These are phyloP conservation scores for Rhagonycha lutea DNA, from an alignment of 2,888 invertebrate genomes.

Conservation along the genomic window DNA sequence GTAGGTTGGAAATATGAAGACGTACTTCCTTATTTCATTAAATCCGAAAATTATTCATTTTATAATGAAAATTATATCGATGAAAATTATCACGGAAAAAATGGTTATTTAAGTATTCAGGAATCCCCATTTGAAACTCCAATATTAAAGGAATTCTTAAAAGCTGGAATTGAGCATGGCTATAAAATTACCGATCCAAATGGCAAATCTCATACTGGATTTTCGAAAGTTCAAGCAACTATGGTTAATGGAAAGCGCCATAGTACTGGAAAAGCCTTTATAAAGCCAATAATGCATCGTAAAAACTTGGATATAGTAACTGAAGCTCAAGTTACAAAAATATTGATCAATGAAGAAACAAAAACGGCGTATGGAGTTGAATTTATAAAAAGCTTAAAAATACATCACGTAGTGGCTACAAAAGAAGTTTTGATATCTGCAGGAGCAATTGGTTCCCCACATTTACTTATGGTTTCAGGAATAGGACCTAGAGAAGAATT, in stretches of 20 bases:
- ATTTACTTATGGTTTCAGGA: conserved; percentile 84
- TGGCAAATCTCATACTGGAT: conserved; percentile 66
- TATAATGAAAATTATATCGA: conserved; percentile 59
- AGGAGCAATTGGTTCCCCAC: conserved; percentile 83
- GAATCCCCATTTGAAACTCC: conserved; percentile 67
- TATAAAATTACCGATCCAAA: conserved; percentile 75
- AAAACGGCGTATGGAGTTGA: conserved; percentile 71
- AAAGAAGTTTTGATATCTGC: conserved; percentile 81
- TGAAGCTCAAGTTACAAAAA: conserved; percentile 68
- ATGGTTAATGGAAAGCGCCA: conserved; percentile 74
- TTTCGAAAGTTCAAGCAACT: conserved; percentile 73
- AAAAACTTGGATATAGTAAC: conserved; percentile 73
- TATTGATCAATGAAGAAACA: conserved; percentile 66
- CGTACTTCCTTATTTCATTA: conserved; percentile 76
- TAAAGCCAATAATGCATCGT: conserved; percentile 67
- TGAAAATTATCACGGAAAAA: conserved; percentile 67
- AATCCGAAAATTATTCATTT: conserved; percentile 72
- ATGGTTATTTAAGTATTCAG: conserved; percentile 72
- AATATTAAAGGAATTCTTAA: conserved; percentile 66
- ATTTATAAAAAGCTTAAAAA: conserved; percentile 65
- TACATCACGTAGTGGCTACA: conserved; percentile 60
- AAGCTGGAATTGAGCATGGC: conserved; percentile 71
- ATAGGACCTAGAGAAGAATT: conserved; percentile 72
- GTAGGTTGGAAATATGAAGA: conserved; percentile 78
- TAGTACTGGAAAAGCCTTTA: conserved; percentile 79